phyloP scores from a whole-genome alignment of 2,797 vertebrate species.

The Pangasius djambal region DNA sequence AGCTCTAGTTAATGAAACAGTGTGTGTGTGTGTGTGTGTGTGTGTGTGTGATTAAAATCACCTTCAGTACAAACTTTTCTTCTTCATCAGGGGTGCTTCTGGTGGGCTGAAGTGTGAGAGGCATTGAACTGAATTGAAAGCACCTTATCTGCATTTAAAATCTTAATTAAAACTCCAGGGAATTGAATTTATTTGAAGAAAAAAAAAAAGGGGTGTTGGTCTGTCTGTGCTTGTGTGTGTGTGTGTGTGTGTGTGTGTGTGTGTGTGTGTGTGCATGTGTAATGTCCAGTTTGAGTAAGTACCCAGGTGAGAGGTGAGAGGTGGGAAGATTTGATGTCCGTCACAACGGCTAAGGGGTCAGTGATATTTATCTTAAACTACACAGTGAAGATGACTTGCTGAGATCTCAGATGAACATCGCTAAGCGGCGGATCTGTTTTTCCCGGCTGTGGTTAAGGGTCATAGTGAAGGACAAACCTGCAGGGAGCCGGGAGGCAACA shows the following conservation, averaged over 20 bases:
- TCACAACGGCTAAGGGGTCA: neutral
- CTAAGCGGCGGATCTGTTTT: neutral
- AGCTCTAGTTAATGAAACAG: constrained; percentile 7
- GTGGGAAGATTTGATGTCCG: no score
- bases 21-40: neutral
- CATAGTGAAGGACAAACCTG: constrained; percentile 15
- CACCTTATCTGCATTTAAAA: constrained; percentile 13
- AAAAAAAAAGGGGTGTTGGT: neutral
- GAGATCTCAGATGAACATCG: neutral
- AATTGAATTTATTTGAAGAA: neutral
- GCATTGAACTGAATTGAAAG: constrained; percentile 13
- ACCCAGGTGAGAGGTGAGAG: neutral
- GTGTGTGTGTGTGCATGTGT: neutral
- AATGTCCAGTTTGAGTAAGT: neutral
- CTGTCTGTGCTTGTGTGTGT: neutral
- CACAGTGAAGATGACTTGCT: neutral
- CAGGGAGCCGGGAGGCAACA: neutral
- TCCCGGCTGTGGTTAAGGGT: neutral
- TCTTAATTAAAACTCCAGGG: constrained; percentile 18
- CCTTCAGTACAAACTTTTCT: constrained; percentile 4
- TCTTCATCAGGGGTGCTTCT: neutral
- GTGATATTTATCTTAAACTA: neutral
- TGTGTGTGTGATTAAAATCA: constrained; percentile 14
- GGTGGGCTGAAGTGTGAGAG: neutral
- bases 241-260: neutral